Evolutionary conservation across 2,797 vertebrate genomes (phyloP).

Genomic region (Bryconaethiops microstoma): DNA sequence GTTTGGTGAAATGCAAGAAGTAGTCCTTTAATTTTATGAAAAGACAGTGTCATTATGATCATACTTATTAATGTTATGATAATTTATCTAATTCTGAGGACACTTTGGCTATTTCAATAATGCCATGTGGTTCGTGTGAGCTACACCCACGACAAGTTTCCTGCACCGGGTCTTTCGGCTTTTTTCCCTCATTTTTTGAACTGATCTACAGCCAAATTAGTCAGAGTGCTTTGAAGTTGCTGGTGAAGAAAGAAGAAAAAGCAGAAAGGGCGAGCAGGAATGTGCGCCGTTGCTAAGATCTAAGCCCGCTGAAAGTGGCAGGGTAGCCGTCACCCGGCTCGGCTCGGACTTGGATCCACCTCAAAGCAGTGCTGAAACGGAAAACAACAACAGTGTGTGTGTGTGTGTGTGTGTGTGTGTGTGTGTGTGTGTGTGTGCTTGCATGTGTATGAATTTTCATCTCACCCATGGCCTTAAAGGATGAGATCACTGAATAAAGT

Average conservation of each 20-base stretch:
- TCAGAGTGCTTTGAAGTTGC: slow-evolving; percentile 65
- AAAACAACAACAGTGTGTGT: slow-evolving; percentile 56
- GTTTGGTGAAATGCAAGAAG: background rate
- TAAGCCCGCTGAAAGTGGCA: slow-evolving; percentile 47
- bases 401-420: no score
- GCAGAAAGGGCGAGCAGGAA: slow-evolving; percentile 48
- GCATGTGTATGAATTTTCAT: slow-evolving; percentile 54
- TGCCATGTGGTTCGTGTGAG: slow-evolving; percentile 14
- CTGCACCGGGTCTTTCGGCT: slow-evolving; percentile 53
- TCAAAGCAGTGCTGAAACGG: slow-evolving; percentile 59
- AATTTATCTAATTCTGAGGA: background rate
- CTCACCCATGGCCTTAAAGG: slow-evolving; percentile 55
- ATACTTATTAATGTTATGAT: background rate
- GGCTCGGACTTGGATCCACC: slow-evolving; percentile 58
- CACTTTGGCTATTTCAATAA: slow-evolving; percentile 6
- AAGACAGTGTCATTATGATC: background rate
- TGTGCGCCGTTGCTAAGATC: slow-evolving; percentile 54
- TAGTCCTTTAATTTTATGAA: background rate
- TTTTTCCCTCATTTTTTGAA: slow-evolving; percentile 53
- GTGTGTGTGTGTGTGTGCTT: no score
- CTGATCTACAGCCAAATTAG: slow-evolving; percentile 61
- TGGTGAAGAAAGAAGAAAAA: slow-evolving; percentile 54
- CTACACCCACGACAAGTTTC: slow-evolving; percentile 48
- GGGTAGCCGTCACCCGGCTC: slow-evolving; percentile 30
- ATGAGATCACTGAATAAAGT: slow-evolving; percentile 59